Evolutionary conservation across 2,113 vertebrate genomes (phyloP).

Genomic region (Stegostoma tigrinum): DNA sequence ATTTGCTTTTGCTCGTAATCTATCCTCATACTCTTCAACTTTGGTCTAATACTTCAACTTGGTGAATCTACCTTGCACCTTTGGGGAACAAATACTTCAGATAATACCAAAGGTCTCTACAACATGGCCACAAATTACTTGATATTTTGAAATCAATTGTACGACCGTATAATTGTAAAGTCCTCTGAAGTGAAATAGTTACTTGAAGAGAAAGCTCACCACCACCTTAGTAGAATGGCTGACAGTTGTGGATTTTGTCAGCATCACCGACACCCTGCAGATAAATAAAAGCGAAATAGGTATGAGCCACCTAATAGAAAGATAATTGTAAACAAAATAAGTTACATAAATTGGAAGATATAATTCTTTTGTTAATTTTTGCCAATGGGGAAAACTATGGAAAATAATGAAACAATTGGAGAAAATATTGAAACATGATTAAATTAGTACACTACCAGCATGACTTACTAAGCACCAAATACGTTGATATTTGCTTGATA

Average conservation of each 20-base stretch:
- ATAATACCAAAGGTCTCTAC: no score
- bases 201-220: background rate
- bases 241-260: background rate
- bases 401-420: no score
- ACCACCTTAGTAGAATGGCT: background rate
- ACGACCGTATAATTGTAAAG: background rate
- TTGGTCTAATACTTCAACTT: background rate
- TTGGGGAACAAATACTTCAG: background rate
- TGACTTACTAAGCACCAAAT: background rate
- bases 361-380: background rate
- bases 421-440: background rate
- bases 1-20: background rate
- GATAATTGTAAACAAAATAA: background rate
- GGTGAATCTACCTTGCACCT: background rate
- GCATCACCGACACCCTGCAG: background rate
- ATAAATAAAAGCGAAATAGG: background rate
- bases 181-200: background rate
- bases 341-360: background rate
- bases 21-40: background rate
- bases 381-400: background rate
- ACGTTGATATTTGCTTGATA: slow-evolving; percentile 7
- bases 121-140: background rate
- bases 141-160: background rate
- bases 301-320: background rate
- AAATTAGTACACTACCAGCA: background rate